Base-by-base conservation (phyloP, 2,797 vertebrate species). In the Morus bassanus region DNA sequence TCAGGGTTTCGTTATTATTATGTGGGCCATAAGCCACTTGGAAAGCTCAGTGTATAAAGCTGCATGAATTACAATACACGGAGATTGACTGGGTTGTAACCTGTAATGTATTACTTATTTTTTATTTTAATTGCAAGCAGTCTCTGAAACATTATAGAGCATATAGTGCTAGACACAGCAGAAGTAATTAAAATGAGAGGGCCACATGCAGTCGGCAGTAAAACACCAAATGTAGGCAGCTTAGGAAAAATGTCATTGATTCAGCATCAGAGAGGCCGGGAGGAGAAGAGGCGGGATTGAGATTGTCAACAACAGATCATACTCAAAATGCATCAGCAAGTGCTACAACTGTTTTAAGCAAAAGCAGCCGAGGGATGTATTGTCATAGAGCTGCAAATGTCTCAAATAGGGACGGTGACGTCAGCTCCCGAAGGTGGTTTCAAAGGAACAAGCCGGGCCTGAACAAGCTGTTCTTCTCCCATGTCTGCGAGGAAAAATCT, bases 141-240 rank as follows among this genome's bases (percentile, higher is more conserved):
- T 77, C 92, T 97, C 93, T 93, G 97, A 97, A 96, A 97, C 96
- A 94, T 97, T 97, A 91, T 37, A 95, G 97, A 97, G 96, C 96
- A 95, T 90, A 95, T 39, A 98, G 96, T 72, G 93, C 96, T 94
- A 94, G 97, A 92, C 96, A 92, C 97, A 97, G 98, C 96, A 98
- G 96, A 97, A 97, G 95, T 97, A 96, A 98, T 98, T 98, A 98
- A 97, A 97, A 96, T 12, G 95, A 97, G 91, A 98, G 95, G 97
- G 97, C 96, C 97, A 95, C 97, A 96, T 70, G 31, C 97, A 96
- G 95, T 79, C 15, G 2, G 96, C 97, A 97, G 93, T 96, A 96
- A 98, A 97, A 93, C 96, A 96, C 94, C 96, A 97, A 97, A 96
- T 96, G 95, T 28, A 86, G 93, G 93, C 97, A 95, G 97, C 96